phyloP scores from a whole-genome alignment of 2,113 vertebrate species.

The Synchiropus splendidus region DNA sequence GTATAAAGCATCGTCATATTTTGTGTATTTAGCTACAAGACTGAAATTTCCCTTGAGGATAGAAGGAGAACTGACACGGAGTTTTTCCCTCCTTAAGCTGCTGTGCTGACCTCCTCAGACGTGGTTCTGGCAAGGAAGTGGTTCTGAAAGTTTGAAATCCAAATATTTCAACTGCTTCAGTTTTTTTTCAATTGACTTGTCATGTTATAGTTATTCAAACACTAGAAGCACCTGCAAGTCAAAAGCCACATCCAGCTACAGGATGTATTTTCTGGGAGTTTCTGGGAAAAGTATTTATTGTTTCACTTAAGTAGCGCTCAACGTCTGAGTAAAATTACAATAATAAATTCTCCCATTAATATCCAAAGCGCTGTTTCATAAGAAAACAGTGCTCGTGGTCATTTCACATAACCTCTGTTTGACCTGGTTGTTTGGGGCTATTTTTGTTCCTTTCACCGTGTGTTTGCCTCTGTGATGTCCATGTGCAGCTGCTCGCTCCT shows the following conservation, averaged over 20 bases:
- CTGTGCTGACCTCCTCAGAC: too few relatives aligned
- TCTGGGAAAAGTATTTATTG: constrained; percentile 2
- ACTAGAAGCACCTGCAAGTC: neutral
- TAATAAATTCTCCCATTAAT: constrained; percentile 49
- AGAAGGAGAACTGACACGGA: too few relatives aligned
- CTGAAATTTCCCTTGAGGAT: too few relatives aligned
- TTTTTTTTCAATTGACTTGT: too few relatives aligned
- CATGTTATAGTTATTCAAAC: neutral
- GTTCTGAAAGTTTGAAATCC: too few relatives aligned
- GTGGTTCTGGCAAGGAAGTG: too few relatives aligned
- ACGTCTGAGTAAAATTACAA: constrained; percentile 24
- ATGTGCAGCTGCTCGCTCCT: constrained; percentile 5
- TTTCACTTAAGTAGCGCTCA: constrained; percentile 25
- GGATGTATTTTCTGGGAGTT: neutral
- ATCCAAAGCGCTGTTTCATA: constrained; percentile 21
- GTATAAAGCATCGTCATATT: too few relatives aligned
- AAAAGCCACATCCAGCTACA: neutral
- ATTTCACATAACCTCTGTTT: constrained; percentile 52
- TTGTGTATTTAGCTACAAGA: too few relatives aligned
- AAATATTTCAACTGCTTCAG: too few relatives aligned
- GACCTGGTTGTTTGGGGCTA: constrained; percentile 2
- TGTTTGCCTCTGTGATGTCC: constrained; percentile 3
- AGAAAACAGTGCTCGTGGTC: constrained; percentile 38
- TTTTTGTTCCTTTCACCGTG: constrained; percentile 14
- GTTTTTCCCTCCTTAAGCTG: too few relatives aligned